Percentiles rank a stretch among this genome's conserved stretches.
Conservation (phyloP, 2,113 vertebrate species). For the Crocuta crocuta region DNA sequence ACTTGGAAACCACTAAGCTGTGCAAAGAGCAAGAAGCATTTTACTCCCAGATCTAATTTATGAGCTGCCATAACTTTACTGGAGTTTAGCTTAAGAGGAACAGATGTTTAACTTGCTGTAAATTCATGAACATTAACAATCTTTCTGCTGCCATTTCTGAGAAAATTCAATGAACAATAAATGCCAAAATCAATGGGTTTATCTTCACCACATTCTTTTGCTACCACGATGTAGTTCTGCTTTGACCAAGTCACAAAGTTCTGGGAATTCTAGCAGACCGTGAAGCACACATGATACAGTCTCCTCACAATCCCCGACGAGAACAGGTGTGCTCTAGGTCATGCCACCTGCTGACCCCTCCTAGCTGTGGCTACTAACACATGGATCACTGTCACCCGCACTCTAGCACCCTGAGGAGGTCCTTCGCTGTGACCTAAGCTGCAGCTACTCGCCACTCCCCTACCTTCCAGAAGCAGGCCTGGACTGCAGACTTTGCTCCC, state of each 20-base stretch:
- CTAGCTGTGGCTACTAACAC: neutral
- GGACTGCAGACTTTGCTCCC: neutral
- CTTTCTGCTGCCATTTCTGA: conserved; percentile 78
- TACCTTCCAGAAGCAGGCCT: neutral
- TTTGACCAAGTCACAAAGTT: neutral
- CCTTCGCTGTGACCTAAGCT: neutral
- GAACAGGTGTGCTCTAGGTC: neutral
- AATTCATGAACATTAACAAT: conserved; percentile 81
- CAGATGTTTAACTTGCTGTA: conserved; percentile 87
- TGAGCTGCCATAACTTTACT: conserved; percentile 66
- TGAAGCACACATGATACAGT: fast-evolving
- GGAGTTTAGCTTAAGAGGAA: conserved; percentile 75
- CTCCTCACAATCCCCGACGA: neutral
- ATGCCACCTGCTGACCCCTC: neutral
- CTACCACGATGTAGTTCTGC: conserved; percentile 44
- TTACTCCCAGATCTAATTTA: conserved; percentile 73
- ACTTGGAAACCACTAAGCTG: conserved; percentile 57
- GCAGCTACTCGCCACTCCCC: neutral
- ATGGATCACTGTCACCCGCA: neutral
- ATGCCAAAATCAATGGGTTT: conserved; percentile 82
- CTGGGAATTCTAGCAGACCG: neutral
- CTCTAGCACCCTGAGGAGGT: neutral
- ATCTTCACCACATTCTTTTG: conserved; percentile 72
- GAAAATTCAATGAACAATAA: conserved; percentile 87
- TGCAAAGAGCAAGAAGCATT: conserved; percentile 54